Percentiles rank a stretch among this genome's conserved stretches.
Conservation (phyloP, 1,140 invertebrate genomes). For the Lycorma delicatula region DNA sequence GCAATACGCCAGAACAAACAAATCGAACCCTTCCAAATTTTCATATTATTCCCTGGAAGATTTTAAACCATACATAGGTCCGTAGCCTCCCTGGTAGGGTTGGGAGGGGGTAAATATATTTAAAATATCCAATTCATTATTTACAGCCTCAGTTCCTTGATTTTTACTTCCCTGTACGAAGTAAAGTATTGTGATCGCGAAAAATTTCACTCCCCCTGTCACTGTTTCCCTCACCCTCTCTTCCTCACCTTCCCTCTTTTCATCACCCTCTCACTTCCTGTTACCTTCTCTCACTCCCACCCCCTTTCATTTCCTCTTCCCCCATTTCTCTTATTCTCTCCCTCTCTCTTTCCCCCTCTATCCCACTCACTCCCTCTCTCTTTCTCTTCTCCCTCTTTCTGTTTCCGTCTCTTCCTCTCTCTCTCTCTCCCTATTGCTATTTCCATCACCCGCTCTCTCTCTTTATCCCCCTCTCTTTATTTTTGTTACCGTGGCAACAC, state of each 20-base stretch:
- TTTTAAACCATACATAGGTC: too few relatives aligned
- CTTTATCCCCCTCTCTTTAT: not conserved
- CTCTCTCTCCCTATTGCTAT: not conserved
- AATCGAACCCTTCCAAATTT: too few relatives aligned
- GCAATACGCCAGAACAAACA: too few relatives aligned
- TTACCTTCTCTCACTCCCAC: not conserved
- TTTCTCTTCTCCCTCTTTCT: not conserved
- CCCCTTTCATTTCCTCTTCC: slow-evolving; percentile 6
- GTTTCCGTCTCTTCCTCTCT: not conserved
- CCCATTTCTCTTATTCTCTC: not conserved
- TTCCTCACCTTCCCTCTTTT: not conserved
- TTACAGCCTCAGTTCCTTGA: too few relatives aligned
- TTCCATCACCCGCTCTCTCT: not conserved
- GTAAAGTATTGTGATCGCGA: too few relatives aligned
- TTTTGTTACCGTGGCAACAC: not conserved
- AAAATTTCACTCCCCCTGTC: too few relatives aligned
- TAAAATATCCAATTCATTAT: too few relatives aligned
- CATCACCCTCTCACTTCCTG: not conserved
- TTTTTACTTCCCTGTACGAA: too few relatives aligned
- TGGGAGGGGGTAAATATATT: too few relatives aligned
- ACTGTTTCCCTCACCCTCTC: not conserved
- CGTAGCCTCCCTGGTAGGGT: too few relatives aligned
- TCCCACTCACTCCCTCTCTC: slow-evolving; percentile 2
- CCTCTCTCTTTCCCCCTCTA: not conserved
- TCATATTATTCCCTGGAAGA: too few relatives aligned